A percentile compares a stretch with the other conserved stretches of the same genome.
These are phyloP conservation scores for Parazoanthus darwini DNA, from an alignment of 92 coral and sea anemone genomes.

Conservation along the genomic window DNA sequence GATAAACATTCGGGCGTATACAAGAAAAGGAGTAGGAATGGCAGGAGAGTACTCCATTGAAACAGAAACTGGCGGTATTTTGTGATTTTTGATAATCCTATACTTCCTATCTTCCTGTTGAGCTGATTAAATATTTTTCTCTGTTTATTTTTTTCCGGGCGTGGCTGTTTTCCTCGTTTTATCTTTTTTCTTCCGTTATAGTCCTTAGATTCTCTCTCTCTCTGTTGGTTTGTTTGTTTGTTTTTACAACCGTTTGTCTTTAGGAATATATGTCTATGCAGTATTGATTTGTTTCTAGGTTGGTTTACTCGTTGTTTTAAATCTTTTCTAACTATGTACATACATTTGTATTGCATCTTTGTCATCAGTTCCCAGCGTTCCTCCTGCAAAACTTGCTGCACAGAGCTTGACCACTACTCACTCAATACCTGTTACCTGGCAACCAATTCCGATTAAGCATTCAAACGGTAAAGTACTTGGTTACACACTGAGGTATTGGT, in stretches of 20 bases:
- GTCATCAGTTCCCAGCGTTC: constrained; percentile 12
- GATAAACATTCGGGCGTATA: constrained; percentile 27
- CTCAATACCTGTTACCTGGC: constrained; percentile 42
- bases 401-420: constrained; percentile 5
- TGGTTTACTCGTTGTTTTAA: too few species aligned
- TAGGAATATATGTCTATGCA: neutral
- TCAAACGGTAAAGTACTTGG: constrained; percentile 19
- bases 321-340: too few species aligned
- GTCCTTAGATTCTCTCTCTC: neutral
- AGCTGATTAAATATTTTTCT: neutral
- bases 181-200: neutral
- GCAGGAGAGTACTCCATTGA: neutral
- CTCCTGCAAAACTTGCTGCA: constrained; percentile 23
- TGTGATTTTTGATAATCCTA: neutral
- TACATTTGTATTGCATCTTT: too few species aligned
- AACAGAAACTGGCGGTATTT: constrained; percentile 33
- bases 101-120: neutral
- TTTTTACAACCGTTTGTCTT: neutral
- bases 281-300: too few species aligned
- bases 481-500: constrained; percentile 30
- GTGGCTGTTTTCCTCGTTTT: neutral
- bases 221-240: neutral
- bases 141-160: neutral
- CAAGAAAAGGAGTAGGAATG: constrained; percentile 26
- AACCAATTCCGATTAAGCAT: constrained; percentile 17